Base-by-base conservation (phyloP, 2,888 invertebrate genomes). In the Celastrina argiolus region DNA sequence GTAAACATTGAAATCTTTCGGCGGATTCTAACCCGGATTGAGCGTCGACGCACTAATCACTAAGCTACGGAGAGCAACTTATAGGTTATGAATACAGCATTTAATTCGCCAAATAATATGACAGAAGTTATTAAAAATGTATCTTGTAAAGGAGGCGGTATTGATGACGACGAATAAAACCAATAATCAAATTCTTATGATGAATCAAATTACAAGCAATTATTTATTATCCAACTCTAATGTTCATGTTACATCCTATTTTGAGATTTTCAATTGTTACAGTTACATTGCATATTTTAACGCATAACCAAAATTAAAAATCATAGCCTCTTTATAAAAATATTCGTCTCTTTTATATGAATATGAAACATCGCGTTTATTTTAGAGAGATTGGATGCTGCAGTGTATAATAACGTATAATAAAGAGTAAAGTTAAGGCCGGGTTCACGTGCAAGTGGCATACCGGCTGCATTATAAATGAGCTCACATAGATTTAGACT, bases 381-480 rank as follows among this genome's bases (percentile, higher is more conserved):
- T 51, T 36, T 14, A 66, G 18, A 51, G n/a, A 34, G 16, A 56
- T 63, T 16, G 18, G 12, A 65, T 59, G 36, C 28, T 65, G 66
- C 63, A 59, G 69, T 65, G 63, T 67, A 67, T 67, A 67, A 70
- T 72, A 71, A 69, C 71, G 68, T 71, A 69, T 67, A 67, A 72
- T 70, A 67, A 68, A 68, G 70, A 68, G 67, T 69, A 69, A 69
- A 71, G 71, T 70, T 67, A 68, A 70, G 67, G 36, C 69, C 67
- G 56, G 67, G 63, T 65, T 69, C 69, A 71, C 70, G 71, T 72
- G 72, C 71, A 68, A 70, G 69, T 70, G 68, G 68, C 67, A 66
- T 68, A 66, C 68, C 66, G 68, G 67, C 63, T 69, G 72, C 70
- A 72, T 71, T 71, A 71, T 71, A 72, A 68, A 70, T 66, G 34